Base-by-base conservation (phyloP, 2,113 vertebrate species). In the Mastomys coucha region DNA sequence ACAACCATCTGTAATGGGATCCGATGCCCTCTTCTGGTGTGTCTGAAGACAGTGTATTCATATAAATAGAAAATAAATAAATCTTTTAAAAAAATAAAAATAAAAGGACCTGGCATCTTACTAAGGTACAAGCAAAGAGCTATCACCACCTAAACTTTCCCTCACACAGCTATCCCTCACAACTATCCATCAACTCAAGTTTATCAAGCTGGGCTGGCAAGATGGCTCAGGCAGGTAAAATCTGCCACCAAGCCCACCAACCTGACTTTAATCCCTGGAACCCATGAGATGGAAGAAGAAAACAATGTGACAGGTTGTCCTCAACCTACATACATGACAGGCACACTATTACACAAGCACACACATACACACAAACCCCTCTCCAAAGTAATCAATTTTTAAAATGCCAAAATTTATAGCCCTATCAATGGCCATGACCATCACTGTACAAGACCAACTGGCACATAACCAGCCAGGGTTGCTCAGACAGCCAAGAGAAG, bases 401-500 rank as follows among this genome's bases (percentile, higher is more conserved):
- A 33, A 49, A 69, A 69, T 33, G 65, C 10, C 60, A 49, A 63
- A 42, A 33, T 39, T 22, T 63, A 42, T 5, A 63, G 33, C 36
- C 20, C 2, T 60, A 4, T 39, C 26, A 82, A 12, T 82, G 53
- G 36, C 42, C 45, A 49, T 17, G 19, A 24, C 63, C 42, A 87
- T 45, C 60, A 45, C 14, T 33, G 45, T 86, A 22, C 10, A 33
- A 42, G 26, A 84, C 7, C 36, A 82, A 39, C 80, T 24, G 31
- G 11, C 80, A 85, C 8, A 45, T 5, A 33, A 42, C 5, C n/a
- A 96, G 95, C 75, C 95, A 8, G 14, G 97, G 98, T 78, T 56
- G 98, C 99, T 99, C 99, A 99, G 99, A 98, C 98, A 99, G 99
- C 99, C 99, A 99, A 99, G 99, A 99, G 98, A 98, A 94, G 87